Evolutionary conservation across 2,888 invertebrate species (phyloP).

Genomic region (Oxycera nigricornis): DNA sequence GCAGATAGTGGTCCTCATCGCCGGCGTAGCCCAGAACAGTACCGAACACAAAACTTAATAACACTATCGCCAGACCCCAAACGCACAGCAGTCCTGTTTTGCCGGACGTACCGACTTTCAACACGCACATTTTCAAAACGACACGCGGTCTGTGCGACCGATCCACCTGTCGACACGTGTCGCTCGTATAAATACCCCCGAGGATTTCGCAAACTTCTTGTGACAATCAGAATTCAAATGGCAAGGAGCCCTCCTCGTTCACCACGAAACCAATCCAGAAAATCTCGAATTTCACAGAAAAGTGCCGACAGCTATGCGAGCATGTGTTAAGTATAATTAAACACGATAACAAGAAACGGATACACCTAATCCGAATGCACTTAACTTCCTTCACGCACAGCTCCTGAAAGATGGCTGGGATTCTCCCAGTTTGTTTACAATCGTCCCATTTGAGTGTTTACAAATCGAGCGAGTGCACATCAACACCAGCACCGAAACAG

Average conservation of each 20-base stretch:
- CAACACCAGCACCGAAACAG: background rate
- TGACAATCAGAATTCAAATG: too few species aligned
- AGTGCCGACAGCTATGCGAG: background rate
- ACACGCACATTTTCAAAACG: background rate
- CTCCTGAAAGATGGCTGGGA: background rate
- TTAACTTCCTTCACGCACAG: background rate
- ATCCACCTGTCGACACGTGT: conserved; percentile 19
- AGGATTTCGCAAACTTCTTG: conserved; percentile 10
- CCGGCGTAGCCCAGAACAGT: background rate
- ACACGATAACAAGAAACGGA: background rate
- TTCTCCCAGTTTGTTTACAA: background rate
- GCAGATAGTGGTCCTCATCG: conserved; percentile 49
- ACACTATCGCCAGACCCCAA: background rate
- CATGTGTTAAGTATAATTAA: background rate
- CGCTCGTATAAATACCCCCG: background rate
- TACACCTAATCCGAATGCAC: background rate
- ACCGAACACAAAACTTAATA: background rate
- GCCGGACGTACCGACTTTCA: conserved; percentile 22
- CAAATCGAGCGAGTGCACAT: background rate
- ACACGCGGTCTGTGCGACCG: background rate
- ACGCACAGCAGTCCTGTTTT: conserved; percentile 33
- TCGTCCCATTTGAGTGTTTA: background rate
- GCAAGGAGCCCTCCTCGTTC: background rate
- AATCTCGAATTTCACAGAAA: background rate
- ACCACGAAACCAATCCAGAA: background rate